Conservation (phyloP, 2,113 vertebrate genomes). For the Mellivora capensis region DNA sequence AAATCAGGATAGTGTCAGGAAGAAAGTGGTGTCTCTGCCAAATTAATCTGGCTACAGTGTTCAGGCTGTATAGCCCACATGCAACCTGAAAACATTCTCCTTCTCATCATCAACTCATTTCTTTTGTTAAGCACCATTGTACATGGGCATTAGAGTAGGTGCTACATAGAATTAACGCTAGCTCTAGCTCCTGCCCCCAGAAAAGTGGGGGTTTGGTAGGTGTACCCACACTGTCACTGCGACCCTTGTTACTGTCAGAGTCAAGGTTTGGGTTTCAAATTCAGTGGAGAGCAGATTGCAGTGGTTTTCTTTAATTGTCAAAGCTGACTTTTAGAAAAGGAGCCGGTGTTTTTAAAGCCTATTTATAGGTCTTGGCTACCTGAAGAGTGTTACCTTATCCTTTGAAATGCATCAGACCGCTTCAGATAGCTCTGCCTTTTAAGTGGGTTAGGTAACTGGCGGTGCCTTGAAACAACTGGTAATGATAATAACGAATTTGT, state of each 20-base stretch:
- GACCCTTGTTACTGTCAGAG: background rate
- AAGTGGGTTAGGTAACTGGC: slow-evolving; percentile 55
- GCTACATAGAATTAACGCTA: background rate
- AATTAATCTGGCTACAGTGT: background rate
- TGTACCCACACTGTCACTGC: background rate
- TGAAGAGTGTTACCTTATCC: slow-evolving; percentile 70
- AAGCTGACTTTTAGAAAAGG: slow-evolving; percentile 52
- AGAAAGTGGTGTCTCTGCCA: background rate
- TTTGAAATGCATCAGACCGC: slow-evolving; percentile 43
- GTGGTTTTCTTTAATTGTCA: background rate
- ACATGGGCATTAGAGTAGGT: background rate
- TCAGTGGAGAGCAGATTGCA: background rate
- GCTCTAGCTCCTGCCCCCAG: background rate
- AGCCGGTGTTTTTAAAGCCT: slow-evolving; percentile 49
- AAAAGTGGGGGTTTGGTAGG: background rate
- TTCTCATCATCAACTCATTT: background rate
- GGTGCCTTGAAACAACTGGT: background rate
- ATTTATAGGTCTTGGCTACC: slow-evolving; percentile 78
- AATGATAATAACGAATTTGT: background rate
- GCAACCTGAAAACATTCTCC: background rate
- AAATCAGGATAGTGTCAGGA: background rate
- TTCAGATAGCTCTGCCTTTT: slow-evolving; percentile 71
- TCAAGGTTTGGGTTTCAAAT: slow-evolving; percentile 29
- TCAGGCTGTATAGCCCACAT: background rate
- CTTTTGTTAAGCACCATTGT: background rate